A percentile compares a stretch with the other conserved stretches of the same genome.
These are phyloP conservation scores for Triplophysa bombifrons DNA, from an alignment of 2,797 vertebrate species.

Conservation along the genomic window DNA sequence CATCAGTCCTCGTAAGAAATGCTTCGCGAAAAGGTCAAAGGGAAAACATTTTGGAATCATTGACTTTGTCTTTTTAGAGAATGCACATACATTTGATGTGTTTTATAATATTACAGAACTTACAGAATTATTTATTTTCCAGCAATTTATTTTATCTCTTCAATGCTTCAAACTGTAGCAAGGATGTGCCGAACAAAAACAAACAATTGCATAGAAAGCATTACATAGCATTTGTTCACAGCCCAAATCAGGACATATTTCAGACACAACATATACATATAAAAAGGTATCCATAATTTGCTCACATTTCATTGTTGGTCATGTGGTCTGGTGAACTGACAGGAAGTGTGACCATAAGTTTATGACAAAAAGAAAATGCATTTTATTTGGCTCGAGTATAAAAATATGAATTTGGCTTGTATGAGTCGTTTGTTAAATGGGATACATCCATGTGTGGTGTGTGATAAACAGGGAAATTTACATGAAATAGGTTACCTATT, in stretches of 20 bases:
- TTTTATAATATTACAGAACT: neutral
- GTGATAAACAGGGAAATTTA: neutral
- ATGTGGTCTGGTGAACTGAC: neutral
- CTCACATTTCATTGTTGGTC: too few relatives aligned
- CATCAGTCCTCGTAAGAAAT: neutral
- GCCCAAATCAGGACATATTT: slow-evolving; percentile 3
- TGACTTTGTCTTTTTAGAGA: neutral
- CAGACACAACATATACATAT: neutral
- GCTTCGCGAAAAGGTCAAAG: too few relatives aligned
- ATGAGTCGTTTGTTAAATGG: neutral
- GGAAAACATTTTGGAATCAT: neutral
- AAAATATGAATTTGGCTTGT: neutral
- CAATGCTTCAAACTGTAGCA: neutral
- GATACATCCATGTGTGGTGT: neutral
- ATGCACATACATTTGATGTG: neutral
- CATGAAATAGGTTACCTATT: slow-evolving; percentile 77
- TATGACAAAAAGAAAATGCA: slow-evolving; percentile 7
- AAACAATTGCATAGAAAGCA: neutral
- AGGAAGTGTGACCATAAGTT: slow-evolving; percentile 10
- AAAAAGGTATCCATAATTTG: neutral
- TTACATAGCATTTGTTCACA: slow-evolving; percentile 13
- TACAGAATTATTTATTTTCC: neutral
- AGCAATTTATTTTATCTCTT: neutral
- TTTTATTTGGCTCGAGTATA: neutral
- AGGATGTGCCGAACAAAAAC: neutral